Base-by-base conservation (phyloP, 2,888 invertebrate genomes). In the Leptopilina drosophilae region DNA sequence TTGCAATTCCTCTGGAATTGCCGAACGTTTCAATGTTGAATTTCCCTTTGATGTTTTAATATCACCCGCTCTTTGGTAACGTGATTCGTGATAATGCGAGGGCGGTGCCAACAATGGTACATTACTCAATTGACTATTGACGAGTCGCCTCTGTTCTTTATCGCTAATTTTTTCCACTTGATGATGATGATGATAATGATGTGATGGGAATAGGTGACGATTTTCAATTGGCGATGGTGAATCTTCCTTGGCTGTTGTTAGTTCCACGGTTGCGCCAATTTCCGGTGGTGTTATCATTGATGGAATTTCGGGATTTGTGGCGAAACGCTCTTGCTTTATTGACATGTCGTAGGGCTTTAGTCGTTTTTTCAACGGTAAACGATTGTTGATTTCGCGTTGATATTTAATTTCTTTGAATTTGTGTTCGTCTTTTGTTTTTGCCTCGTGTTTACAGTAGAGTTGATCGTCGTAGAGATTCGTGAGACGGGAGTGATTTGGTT, bases 281-380 rank as follows among this genome's bases (percentile, higher is more conserved):
- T 81, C 81, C 26, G 46, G 40, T n/a, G 9, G 20, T 11, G 62
- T 66, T 5, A 49, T 4, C 9, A 49, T 49, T 14, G 69, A 33
- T 66, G 80, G 77, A 5, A 82, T 79, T 76, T 88, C 89, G 5
- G 89, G 81, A 12, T 88, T 87, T 33, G 33, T 33, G 3, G 0
- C 87, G 66, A 84, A 87, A 15, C 84, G 86, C 40, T 88, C 85
- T 0, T 82, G 77, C 75, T 88, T 88, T 40, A 88, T 84, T 6
- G 84, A 77, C 26, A 84, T 33, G 3, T 87, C 85, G 0, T 85
- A 84, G 42, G 85, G 87, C 1, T 84, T 90, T 15, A 89, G 80
- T 62, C 91, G 85, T 78, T 91, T 91, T 76, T 91, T 92, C 14
- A 90, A 81, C 5, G 91, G 91, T 66, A 91, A 77, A 66, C 89